A percentile compares a stretch with the other conserved stretches of the same genome.
Conservation (phyloP, 2,797 vertebrate genomes). For the Graptemys geographica region DNA sequence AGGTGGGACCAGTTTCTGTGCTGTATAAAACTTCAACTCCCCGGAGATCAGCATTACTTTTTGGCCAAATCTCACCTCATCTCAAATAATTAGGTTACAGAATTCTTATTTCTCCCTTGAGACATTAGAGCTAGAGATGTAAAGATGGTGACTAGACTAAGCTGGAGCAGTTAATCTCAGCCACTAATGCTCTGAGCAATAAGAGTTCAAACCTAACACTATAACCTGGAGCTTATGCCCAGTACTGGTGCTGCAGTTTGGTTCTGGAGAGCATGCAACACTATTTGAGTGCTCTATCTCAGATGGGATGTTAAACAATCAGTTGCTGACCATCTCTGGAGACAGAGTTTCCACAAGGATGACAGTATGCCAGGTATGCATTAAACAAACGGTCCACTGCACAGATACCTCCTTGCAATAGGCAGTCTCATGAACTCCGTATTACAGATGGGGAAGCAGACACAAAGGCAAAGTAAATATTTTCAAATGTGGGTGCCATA, state of each 20-base stretch:
- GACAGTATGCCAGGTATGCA: background rate
- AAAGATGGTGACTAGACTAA: background rate
- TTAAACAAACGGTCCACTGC: background rate
- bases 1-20: constrained; percentile 56
- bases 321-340: background rate
- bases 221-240: background rate
- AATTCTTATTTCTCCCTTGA: background rate
- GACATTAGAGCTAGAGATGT: accelerated
- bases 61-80: accelerated
- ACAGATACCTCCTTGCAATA: background rate
- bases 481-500: too few species aligned
- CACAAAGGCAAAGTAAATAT: background rate
- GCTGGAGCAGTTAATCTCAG: background rate
- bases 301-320: background rate
- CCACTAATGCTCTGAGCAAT: accelerated
- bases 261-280: background rate
- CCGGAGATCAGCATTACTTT: background rate
- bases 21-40: background rate
- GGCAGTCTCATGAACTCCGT: background rate
- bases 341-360: background rate
- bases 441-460: background rate
- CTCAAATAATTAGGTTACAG: accelerated
- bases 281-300: background rate
- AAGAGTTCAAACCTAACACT: background rate
- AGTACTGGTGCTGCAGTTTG: background rate